phyloP scores from a whole-genome alignment of 2,797 vertebrate species.

The Lepilemur ruficaudatus region DNA sequence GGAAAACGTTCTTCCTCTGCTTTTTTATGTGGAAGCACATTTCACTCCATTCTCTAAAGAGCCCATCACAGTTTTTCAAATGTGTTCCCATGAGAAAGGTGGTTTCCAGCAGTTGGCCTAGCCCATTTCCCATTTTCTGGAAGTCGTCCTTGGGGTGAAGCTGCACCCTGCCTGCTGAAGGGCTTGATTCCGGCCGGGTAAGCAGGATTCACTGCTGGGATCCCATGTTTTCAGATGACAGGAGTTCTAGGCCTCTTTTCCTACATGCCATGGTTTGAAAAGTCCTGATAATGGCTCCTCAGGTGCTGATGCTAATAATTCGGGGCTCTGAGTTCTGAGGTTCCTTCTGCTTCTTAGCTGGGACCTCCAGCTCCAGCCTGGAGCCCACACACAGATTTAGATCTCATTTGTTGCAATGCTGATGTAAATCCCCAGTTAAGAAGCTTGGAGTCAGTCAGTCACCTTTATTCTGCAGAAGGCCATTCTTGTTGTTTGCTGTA shows the following conservation, averaged over 20 bases:
- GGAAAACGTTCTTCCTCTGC: neutral
- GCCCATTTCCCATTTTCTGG: accelerated
- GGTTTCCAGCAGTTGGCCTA: neutral
- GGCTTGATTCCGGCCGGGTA: neutral
- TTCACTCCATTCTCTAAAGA: neutral
- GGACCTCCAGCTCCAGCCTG: neutral
- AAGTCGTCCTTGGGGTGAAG: neutral
- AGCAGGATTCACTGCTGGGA: neutral
- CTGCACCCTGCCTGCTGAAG: neutral
- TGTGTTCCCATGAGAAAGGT: neutral
- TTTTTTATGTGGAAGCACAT: neutral
- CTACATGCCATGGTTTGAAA: neutral
- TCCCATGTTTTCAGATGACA: neutral
- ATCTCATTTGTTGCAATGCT: neutral
- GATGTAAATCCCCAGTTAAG: neutral
- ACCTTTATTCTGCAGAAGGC: neutral
- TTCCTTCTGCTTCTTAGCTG: neutral
- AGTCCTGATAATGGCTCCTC: neutral
- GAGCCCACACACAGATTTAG: neutral
- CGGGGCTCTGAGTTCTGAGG: neutral
- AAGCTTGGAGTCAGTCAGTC: neutral
- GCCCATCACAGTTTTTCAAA: neutral
- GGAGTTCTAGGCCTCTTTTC: neutral
- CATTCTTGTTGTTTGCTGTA: too few species aligned
- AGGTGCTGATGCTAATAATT: neutral